Evolutionary conservation across 2,888 invertebrate genomes (phyloP), one percentile per base, ranked within the genome.

Genomic region (Chrysolina oricalcia): DNA sequence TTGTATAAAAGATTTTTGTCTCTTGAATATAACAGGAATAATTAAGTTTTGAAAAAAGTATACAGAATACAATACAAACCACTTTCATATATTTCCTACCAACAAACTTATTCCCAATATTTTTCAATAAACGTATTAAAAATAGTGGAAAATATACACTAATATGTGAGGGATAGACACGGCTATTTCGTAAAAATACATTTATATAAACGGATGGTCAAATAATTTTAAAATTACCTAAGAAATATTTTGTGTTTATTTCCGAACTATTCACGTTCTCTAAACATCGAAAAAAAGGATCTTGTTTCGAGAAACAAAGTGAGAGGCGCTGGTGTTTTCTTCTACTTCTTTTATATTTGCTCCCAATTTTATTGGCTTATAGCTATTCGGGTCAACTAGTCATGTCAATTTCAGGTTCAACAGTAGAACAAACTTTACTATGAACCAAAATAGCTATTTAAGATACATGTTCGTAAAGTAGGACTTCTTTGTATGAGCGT

Each of bases 211-310:
- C n/a, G 70, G 88, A 88, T 88, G 87, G 72, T 77, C 74, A 65
- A 68, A 65, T 73, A 75, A 80, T 23, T 78, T 62, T 23, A 35
- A 76, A 82, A 87, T 87, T 88, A 88, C 88, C 88, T 88, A 85
- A 80, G 88, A 86, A 87, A 87, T 87, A 86, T 84, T 83, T 84
- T 81, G 78, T 83, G 83, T 86, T 83, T 85, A 82, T 82, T 72
- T 81, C 78, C 76, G 80, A 83, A 83, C 80, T 81, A 79, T 83
- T 79, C 81, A 81, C 82, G 76, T 82, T 79, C 77, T 59, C 63
- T 72, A 82, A 83, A 85, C 86, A 85, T 68, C 85, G 80, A 35
- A 83, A 86, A 87, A 87, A 88, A 85, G 82, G 73, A 66, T 27
- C 35, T 59, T 46, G 17, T 59, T 66, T 21, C 11, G 11, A 59